Percentiles rank a stretch among this genome's conserved stretches.
These are phyloP conservation scores for Misgurnus mizolepis DNA, from an alignment of 2,113 vertebrate species.

Conservation along the genomic window DNA sequence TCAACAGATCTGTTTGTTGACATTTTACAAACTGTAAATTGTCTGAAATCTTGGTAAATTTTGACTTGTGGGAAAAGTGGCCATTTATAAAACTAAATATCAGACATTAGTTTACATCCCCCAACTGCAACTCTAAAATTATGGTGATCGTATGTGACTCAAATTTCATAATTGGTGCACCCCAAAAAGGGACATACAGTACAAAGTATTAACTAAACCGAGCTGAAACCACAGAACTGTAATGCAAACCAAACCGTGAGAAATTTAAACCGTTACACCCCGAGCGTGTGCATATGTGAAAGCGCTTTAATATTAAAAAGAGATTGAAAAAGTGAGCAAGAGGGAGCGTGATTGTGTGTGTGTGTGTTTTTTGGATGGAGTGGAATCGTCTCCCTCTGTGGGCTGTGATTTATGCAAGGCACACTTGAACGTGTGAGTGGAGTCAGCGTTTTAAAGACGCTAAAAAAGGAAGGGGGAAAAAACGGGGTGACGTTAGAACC, in stretches of 20 bases:
- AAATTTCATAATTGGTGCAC: neutral
- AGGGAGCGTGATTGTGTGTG: conserved; percentile 17
- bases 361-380: conserved; percentile 38
- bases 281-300: conserved; percentile 3
- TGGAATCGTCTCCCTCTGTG: conserved; percentile 61
- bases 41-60: neutral
- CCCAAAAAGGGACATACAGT: neutral
- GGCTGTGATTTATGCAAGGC: conserved; percentile 68
- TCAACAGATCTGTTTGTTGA: too few relatives aligned
- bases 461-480: conserved; percentile 49
- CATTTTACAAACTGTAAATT: neutral
- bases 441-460: conserved; percentile 58
- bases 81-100: conserved; percentile 12
- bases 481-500: conserved; percentile 56
- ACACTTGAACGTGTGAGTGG: conserved; percentile 63
- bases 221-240: conserved; percentile 12
- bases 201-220: neutral
- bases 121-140: neutral
- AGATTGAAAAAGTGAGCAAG: neutral
- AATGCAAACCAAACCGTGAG: conserved; percentile 5
- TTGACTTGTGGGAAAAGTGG: neutral
- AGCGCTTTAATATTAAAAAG: conserved; percentile 5
- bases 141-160: conserved; percentile 6
- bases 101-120: neutral
- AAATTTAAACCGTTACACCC: conserved; percentile 27